Base-by-base conservation (phyloP, 1,140 invertebrate species). In the Meloidogyne exigua region DNA sequence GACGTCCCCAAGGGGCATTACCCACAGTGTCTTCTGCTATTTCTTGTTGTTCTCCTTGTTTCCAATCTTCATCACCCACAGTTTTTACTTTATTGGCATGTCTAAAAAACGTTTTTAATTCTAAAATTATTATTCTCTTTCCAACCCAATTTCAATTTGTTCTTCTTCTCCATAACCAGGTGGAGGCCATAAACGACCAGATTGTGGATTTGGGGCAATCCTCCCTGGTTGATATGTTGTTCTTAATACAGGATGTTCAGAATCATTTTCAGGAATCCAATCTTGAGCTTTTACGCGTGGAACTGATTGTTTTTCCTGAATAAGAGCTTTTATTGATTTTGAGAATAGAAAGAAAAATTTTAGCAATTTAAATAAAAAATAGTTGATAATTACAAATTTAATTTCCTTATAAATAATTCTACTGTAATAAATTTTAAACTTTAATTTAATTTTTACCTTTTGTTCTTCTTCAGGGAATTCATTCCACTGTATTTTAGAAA, bases 391-490 rank as follows among this genome's bases (percentile, higher is more conserved):
- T n/a, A n/a, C n/a, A n/a, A n/a, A n/a, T n/a, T n/a, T n/a, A n/a
- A n/a, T n/a, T n/a, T n/a, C n/a, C n/a, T n/a, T n/a, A n/a, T n/a
- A n/a, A n/a, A n/a, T n/a, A n/a, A n/a, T n/a, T n/a, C n/a, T n/a
- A n/a, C n/a, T n/a, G n/a, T n/a, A n/a, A n/a, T n/a, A n/a, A n/a
- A n/a, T n/a, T n/a, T n/a, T n/a, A n/a, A n/a, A n/a, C n/a, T n/a
- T n/a, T n/a, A n/a, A n/a, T n/a, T n/a, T n/a, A n/a, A n/a, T n/a
- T n/a, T 10, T 26, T 13, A 67, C 79, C 11, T 81, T 78, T 32
- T 82, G 73, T 66, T 84, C 82, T 36, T 84, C 82, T 64, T 76
- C 80, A 12, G 81, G 82, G 65, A 82, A 82, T 62, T 82, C 81
- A 64, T 80, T 77, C 81, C 81, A 82, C 62, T 84, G 23, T 10